Evolutionary conservation across 64 coral and sea anemone species (phyloP).

Genomic region (Stylophora pistillata): DNA sequence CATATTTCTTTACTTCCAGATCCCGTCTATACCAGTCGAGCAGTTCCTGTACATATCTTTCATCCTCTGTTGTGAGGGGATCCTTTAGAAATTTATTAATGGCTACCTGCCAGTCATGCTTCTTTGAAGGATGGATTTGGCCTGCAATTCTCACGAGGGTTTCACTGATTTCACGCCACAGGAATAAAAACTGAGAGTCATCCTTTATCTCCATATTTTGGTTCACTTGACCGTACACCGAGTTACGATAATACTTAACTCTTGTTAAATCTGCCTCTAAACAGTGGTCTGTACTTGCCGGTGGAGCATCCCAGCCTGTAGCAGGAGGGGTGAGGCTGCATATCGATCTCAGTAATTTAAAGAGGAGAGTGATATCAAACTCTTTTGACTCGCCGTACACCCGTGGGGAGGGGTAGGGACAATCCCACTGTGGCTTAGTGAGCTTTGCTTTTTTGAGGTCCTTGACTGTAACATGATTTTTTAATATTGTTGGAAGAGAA

Average conservation of each 20-base stretch:
- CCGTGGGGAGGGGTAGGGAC: constrained; percentile 26
- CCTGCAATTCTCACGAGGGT: neutral
- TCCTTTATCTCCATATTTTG: neutral
- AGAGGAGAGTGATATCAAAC: neutral
- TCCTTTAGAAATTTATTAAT: neutral
- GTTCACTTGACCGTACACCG: neutral
- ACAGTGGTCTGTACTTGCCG: too few species aligned
- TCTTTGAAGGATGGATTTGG: neutral
- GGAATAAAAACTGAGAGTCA: neutral
- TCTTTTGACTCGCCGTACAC: constrained; percentile 30
- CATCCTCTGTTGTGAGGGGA: neutral
- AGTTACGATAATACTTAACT: too few species aligned
- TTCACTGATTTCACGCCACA: constrained; percentile 21
- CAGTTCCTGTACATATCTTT: neutral
- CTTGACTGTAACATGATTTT: neutral
- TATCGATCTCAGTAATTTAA: too few species aligned
- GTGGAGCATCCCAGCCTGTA: neutral
- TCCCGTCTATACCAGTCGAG: neutral
- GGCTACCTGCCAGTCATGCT: neutral
- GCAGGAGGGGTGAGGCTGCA: neutral
- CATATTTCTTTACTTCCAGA: neutral
- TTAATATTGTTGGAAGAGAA: neutral
- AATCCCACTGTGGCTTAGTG: constrained; percentile 8
- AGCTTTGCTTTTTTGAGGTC: neutral
- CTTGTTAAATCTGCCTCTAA: constrained; percentile 2